These are phyloP conservation scores for Tachystola acroxantha DNA, from an alignment of 2,888 invertebrate genomes.

Conservation along the genomic window DNA sequence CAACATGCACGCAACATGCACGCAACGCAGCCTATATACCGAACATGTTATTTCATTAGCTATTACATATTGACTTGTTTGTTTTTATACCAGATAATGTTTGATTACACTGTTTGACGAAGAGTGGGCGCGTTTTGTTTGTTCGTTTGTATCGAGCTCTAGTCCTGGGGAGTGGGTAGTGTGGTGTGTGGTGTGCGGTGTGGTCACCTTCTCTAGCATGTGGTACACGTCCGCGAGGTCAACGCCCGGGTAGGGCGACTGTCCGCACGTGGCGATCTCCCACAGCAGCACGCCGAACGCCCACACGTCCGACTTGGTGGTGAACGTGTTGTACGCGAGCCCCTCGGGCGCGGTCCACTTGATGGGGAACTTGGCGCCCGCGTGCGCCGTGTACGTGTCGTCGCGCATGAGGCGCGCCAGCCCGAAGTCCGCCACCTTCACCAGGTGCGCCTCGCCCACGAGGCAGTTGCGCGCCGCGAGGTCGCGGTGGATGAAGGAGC, in stretches of 20 bases:
- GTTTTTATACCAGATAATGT: too few relatives aligned
- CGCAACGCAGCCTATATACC: background rate
- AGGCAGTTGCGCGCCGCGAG: conserved; percentile 98
- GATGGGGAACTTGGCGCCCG: conserved; percentile 99
- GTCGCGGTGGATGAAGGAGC: conserved; percentile 91
- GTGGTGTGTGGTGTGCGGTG: too few relatives aligned
- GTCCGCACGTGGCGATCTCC: conserved; percentile 99
- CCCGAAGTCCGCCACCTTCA: conserved; percentile 99
- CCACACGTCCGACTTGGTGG: conserved; percentile 96
- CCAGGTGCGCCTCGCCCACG: conserved; percentile 97
- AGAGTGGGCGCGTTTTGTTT: too few relatives aligned
- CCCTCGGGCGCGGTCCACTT: conserved; percentile 99
- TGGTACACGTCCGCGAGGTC: conserved; percentile 99
- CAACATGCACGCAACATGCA: too few relatives aligned
- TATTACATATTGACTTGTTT: conserved; percentile 23
- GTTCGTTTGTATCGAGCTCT: too few relatives aligned
- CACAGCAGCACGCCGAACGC: conserved; percentile 99
- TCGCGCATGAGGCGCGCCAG: conserved; percentile 98
- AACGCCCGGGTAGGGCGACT: conserved; percentile 99
- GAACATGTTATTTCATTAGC: too few relatives aligned
- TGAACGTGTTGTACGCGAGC: conserved; percentile 98
- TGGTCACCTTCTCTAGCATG: conserved; percentile 93
- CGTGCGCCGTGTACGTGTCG: conserved; percentile 99
- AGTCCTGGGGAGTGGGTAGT: too few relatives aligned
- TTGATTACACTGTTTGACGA: too few relatives aligned